Evolutionary conservation across 2,888 invertebrate genomes (phyloP), one percentile per base, ranked within the genome.

Genomic region (Blastobasis adustella): DNA sequence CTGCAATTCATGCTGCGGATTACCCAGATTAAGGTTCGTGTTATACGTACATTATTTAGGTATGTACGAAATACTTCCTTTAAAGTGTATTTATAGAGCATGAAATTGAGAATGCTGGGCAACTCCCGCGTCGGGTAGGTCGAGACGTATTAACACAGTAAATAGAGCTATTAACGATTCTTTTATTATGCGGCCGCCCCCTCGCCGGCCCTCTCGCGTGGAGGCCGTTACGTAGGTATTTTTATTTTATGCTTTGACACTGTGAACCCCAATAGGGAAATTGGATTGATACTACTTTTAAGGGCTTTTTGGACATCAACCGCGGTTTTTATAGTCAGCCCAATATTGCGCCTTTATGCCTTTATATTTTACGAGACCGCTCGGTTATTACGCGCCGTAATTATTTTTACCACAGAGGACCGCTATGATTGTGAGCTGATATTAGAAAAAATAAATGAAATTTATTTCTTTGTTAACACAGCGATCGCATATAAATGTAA

Each of bases 221-320:
- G 80, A 67, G 79, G 76, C 70, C 75, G 77, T 82, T 77, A 79
- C 74, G 76, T 77, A 73, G 77, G 76, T 80, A 79, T 84, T 86
- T 85, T 86, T 85, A 84, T 84, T 85, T 84, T 82, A 83, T 76
- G 77, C 79, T 73, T 78, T 82, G 81, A 83, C 84, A 82, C 80
- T 74, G 76, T 70, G 74, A 76, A 76, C 77, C 73, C 76, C 79
- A 79, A 81, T 85, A 84, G 82, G 82, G 81, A 86, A 86, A 86
- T 86, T 86, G 86, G 83, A 84, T 82, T 82, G 82, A 79, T 85
- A 82, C 81, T 83, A 82, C 77, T 82, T 86, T 83, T 83, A 79
- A 85, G 76, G 77, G 78, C 75, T 81, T 82, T 82, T 86, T 78
- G 76, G 82, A 77, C 76, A 79, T 76, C 79, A 80, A 81, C 77